Percentiles rank a stretch among this genome's conserved stretches.
These are phyloP conservation scores for Acipenser oxyrinchus DNA, from an alignment of 2,797 vertebrate genomes.

Conservation along the genomic window DNA sequence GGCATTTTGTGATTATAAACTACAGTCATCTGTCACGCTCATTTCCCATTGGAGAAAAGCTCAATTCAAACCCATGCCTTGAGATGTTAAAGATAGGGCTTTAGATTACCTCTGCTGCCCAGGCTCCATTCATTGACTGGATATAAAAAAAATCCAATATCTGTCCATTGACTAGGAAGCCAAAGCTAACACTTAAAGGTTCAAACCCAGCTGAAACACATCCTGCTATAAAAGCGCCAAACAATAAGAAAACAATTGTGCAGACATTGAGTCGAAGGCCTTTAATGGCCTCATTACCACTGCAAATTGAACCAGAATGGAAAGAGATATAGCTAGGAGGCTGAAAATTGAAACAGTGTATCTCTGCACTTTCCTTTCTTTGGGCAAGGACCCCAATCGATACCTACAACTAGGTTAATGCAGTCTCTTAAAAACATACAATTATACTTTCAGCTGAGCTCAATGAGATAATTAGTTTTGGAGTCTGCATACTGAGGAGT, in stretches of 20 bases:
- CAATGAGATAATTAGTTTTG: constrained; percentile 69
- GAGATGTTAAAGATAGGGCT: not conserved
- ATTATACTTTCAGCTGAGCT: constrained; percentile 63
- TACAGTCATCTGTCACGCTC: not conserved
- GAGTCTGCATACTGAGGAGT: constrained; percentile 51
- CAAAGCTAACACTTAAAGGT: not conserved
- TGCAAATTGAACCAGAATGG: constrained; percentile 57
- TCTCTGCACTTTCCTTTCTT: constrained; percentile 59
- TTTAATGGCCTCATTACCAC: constrained; percentile 52
- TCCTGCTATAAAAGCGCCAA: constrained; percentile 32
- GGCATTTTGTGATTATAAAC: constrained; percentile 6
- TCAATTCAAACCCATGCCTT: not conserved
- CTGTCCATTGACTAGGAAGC: constrained; percentile 6
- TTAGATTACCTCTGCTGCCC: not conserved
- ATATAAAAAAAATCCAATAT: not conserved
- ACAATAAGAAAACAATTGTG: constrained; percentile 44
- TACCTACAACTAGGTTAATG: constrained; percentile 70
- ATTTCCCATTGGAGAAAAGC: not conserved
- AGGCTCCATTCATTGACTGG: not conserved
- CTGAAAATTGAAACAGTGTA: constrained; percentile 55
- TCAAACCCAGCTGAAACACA: constrained; percentile 36
- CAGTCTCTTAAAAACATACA: constrained; percentile 59
- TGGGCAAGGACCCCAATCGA: constrained; percentile 57
- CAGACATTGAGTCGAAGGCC: constrained; percentile 42
- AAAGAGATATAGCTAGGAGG: constrained; percentile 47